Base-by-base conservation (phyloP, 1,140 invertebrate genomes). In the Drosophila mojavensis region DNA sequence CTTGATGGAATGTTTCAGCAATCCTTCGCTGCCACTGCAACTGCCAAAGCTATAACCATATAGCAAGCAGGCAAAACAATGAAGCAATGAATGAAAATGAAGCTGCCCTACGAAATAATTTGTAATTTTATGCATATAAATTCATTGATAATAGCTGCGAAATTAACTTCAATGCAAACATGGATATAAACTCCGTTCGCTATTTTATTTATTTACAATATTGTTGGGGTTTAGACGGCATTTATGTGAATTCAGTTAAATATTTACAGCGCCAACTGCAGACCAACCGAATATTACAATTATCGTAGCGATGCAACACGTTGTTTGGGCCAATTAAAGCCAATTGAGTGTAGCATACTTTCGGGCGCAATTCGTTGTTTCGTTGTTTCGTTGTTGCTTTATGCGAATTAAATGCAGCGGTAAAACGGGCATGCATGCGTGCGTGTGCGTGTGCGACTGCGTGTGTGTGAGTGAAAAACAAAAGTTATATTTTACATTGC, bases 291-390 rank as follows among this genome's bases (percentile, higher is more conserved):
- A 72, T 72, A 48, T 60, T 47, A 43, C 62, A 60, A 60, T 54
- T 67, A 33, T 76, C 59, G 54, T 56, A 60, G 36, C 71, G 47
- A 60, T 33, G 56, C 56, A 48, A 51, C 58, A 60, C 58, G 39
- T 61, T 75, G 33, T 62, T 70, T 66, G 60, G 62, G 62, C 65
- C 76, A 77, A 83, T 88, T 79, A 89, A 89, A 89, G 60, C 63
- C 80, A 75, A 88, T 88, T 82, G 82, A 82, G 72, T 79, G 80
- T 70, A 70, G 81, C 81, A 84, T 78, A 78, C 81, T 84, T 79
- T 72, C 79, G 65, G 80, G 81, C 65, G 65, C 65, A 11, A 36
- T 39, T 50, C 17, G 17, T 17, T 17, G 17, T 60, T 60, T 50
- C 17, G 17, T 17, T 17, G 17, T 60, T 60, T 60, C 15, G 15